phyloP scores from a whole-genome alignment of 2,113 vertebrate genomes.

The Dendropsophus ebraccatus region DNA sequence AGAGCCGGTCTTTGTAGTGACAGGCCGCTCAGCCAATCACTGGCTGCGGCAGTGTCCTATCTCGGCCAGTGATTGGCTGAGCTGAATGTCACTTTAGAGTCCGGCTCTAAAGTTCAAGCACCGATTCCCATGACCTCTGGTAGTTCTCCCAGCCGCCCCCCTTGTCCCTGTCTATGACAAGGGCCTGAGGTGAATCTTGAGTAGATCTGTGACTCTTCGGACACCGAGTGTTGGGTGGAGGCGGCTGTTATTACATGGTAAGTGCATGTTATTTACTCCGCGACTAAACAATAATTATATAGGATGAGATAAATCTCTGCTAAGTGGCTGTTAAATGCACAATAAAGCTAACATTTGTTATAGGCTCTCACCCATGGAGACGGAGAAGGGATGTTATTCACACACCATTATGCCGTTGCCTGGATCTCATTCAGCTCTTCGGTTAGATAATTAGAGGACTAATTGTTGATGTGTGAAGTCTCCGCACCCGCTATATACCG shows the following conservation, averaged over 20 bases:
- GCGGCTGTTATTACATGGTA: background rate
- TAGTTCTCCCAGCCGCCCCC: background rate
- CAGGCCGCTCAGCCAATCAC: no score
- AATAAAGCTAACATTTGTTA: constrained; percentile 9
- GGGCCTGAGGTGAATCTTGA: no score
- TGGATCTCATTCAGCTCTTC: background rate
- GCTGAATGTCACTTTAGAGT: no score
- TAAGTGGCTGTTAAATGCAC: constrained; percentile 21
- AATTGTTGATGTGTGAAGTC: background rate
- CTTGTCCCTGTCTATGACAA: no score
- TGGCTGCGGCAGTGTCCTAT: no score
- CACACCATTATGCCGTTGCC: constrained; percentile 1
- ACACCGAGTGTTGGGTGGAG: background rate
- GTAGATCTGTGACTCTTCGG: background rate
- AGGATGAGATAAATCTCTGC: constrained; percentile 10
- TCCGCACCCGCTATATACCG: background rate
- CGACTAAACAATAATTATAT: constrained; percentile 1
- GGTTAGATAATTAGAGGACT: background rate
- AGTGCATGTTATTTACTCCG: background rate
- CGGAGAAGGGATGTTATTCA: constrained; percentile 15
- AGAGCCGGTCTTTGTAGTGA: no score
- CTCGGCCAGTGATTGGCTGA: no score
- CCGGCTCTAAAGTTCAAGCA: no score
- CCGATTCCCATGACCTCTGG: no score
- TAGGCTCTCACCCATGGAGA: constrained; percentile 8